Base-by-base conservation (phyloP, 2,888 invertebrate genomes). In the Ischnura elegans region DNA sequence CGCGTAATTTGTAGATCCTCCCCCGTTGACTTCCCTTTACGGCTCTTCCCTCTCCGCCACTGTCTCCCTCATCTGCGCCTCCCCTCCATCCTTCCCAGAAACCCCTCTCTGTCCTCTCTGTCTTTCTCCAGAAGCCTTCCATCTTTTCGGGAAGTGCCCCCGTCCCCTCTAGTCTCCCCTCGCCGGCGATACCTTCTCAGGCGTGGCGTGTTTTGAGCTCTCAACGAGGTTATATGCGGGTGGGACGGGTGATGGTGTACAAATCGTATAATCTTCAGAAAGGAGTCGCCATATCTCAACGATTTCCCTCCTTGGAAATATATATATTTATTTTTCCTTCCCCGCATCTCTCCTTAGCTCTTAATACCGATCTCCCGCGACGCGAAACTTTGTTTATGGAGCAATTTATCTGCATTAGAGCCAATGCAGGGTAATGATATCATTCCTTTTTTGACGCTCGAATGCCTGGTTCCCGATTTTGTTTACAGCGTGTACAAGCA, bases 201-300 rank as follows among this genome's bases (percentile, higher is more conserved):
- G 47, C 51, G 46, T 46, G 86, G 86, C 45, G 45, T 86, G 86
- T 86, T 86, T 86, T 86, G 86, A 86, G 86, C 86, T 86, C 46
- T 86, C 86, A 46, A 46, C 86, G 86, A 86, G 46, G 86, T 43
- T 76, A 76, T n/a, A n/a, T 5, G n/a, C 13, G 86, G 46, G 25
- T 51, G 86, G 46, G 46, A 25, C 46, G 43, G 42, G 36, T 21
- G 36, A 25, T 46, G 16, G 19, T 76, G 76, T 36, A 76, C 76
- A 76, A 86, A 43, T 46, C 45, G 45, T 46, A 46, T 86, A 86
- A 45, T 43, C 46, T 86, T n/a, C 86, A 13, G 43, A 86, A 86
- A 46, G 45, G 10, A 86, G 86, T 86, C n/a, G 43, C 86, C 86
- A 86, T 76, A 76, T 36, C 76, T 76, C 76, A 76, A 13, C 76